These are phyloP conservation scores for Elephantulus edwardii DNA, from an alignment of 2,113 vertebrate species.

Conservation along the genomic window DNA sequence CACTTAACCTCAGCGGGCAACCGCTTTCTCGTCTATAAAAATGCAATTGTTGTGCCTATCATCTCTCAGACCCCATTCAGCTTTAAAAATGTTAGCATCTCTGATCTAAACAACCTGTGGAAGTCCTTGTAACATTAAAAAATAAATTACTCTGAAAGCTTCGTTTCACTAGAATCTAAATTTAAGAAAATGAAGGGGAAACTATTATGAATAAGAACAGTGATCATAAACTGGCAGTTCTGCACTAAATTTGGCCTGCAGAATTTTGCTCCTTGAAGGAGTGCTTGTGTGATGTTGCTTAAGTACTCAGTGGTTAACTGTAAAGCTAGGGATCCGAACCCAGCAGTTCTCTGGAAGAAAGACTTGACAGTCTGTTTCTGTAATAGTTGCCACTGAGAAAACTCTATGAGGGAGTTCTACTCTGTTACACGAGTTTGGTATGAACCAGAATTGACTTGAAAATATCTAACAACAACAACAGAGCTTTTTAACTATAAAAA, in stretches of 20 bases:
- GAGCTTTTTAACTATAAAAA: not conserved
- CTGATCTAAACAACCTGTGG: not conserved
- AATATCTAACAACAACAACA: not conserved
- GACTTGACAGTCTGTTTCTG: not conserved
- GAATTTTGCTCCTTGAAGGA: not conserved
- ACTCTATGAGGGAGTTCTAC: not conserved
- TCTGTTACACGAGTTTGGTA: not conserved
- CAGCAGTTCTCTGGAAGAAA: not conserved
- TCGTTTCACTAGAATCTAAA: not conserved
- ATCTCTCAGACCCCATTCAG: not conserved
- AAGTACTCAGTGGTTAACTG: not conserved
- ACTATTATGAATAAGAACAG: not conserved
- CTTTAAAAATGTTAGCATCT: not conserved
- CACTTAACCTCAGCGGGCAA: not conserved
- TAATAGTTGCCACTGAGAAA: not conserved
- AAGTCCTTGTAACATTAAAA: not conserved
- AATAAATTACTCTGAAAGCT: not conserved
- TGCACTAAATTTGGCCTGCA: not conserved
- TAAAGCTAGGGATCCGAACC: not conserved
- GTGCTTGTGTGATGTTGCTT: too few species aligned
- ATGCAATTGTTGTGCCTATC: not conserved
- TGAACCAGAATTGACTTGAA: not conserved
- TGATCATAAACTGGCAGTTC: not conserved
- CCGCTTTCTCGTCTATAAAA: not conserved
- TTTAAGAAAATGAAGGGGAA: not conserved